These are phyloP conservation scores for Telenomus remus DNA, from an alignment of 1,140 invertebrate genomes.

Conservation along the genomic window DNA sequence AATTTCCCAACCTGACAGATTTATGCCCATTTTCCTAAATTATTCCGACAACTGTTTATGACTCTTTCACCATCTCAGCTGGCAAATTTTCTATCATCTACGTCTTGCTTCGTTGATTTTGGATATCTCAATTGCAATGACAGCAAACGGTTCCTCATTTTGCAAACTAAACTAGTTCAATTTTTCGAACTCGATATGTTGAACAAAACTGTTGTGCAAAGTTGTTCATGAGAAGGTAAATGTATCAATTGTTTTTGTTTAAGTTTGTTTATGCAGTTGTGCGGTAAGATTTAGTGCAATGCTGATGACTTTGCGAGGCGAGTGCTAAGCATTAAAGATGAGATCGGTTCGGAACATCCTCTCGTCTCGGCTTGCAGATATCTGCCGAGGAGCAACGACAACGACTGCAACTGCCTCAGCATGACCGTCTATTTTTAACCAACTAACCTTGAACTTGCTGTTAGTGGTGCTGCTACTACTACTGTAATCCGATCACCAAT, in stretches of 20 bases:
- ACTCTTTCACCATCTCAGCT: background rate
- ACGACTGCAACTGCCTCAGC: constrained; percentile 43
- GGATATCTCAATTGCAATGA: constrained; percentile 5
- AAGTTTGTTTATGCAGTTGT: constrained; percentile 43
- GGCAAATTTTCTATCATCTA: background rate
- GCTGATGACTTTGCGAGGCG: constrained; percentile 41
- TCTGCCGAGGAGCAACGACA: constrained; percentile 45
- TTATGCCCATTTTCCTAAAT: constrained; percentile 19
- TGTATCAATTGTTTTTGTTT: constrained; percentile 15
- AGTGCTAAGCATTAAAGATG: constrained; percentile 47
- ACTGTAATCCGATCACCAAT: constrained; percentile 69
- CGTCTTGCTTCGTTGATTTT: background rate
- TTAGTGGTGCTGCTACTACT: constrained; percentile 58
- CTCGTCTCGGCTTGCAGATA: constrained; percentile 32
- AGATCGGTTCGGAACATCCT: constrained; percentile 52
- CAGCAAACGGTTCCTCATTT: no score
- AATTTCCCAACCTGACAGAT: constrained; percentile 12
- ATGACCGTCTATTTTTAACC: constrained; percentile 57
- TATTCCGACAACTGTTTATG: constrained; percentile 11
- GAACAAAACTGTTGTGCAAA: no score
- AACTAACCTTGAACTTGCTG: constrained; percentile 61
- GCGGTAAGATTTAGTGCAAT: constrained; percentile 29
- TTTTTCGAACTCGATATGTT: no score
- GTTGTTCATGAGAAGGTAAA: constrained; percentile 29
- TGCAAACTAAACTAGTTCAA: no score